Conservation (phyloP, 2,888 invertebrate species). For the Cynaeus angustus region DNA sequence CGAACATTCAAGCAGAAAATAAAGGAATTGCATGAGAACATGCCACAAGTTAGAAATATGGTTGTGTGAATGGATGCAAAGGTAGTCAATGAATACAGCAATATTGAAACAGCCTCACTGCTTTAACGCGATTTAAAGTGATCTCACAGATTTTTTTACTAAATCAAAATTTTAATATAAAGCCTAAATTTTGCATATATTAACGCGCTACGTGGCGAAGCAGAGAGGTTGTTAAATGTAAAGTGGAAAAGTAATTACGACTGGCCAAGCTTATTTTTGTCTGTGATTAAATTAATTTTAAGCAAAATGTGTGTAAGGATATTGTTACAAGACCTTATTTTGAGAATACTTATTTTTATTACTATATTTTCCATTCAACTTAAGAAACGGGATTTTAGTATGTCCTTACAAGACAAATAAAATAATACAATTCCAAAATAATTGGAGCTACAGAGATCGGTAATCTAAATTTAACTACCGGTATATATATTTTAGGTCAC, state of each 20-base stretch:
- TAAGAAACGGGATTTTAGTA: constrained; percentile 49
- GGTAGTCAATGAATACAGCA: constrained; percentile 50
- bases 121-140: constrained; percentile 8
- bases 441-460: not conserved
- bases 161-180: not conserved
- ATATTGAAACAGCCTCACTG: constrained; percentile 40
- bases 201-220: constrained; percentile 1
- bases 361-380: constrained; percentile 45
- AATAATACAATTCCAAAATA: not conserved
- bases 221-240: constrained; percentile 30
- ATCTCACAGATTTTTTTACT: constrained; percentile 10
- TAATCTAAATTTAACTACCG: constrained; percentile 1
- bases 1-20: constrained; percentile 17
- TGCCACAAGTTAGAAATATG: constrained; percentile 1
- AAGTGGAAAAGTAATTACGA: constrained; percentile 52
- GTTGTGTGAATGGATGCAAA: constrained; percentile 41
- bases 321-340: constrained; percentile 56
- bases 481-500: constrained; percentile 10
- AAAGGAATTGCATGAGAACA: constrained; percentile 17
- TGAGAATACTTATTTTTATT: constrained; percentile 51
- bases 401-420: constrained; percentile 34
- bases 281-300: constrained; percentile 70
- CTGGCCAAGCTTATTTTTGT: constrained; percentile 69
- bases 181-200: constrained; percentile 3
- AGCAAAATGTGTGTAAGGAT: constrained; percentile 53